Base-by-base conservation (phyloP, 2,888 invertebrate genomes). In the Charanyca ferruginea region DNA sequence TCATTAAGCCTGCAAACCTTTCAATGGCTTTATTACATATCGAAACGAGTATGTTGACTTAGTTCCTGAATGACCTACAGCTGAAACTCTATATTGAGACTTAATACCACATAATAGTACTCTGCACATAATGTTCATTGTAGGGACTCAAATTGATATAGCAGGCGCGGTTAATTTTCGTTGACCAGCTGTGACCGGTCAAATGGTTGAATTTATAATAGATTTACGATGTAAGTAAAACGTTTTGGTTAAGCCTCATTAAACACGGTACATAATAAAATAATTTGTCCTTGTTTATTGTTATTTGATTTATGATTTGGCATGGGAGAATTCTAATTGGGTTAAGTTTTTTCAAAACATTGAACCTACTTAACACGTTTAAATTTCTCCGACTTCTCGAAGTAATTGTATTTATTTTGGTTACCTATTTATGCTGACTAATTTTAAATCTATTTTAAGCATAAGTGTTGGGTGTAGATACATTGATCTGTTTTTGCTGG, bases 201-300 rank as follows among this genome's bases (percentile, higher is more conserved):
- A 44, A 71, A 68, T 73, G 57, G 70, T 54, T 48, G 63, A 54
- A 67, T 66, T 81, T 81, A 77, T 85, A 85, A 83, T 83, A 73
- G 85, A 78, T 80, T 85, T 78, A 81, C 77, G 74, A 73, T 71
- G 64, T 72, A 49, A 66, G 42, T 47, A 52, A 69, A 70, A 48
- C 48, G 63, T 64, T 67, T 60, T 65, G 62, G 71, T 71, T 57
- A 44, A 62, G 81, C 65, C 57, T 71, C 64, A 78, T 78, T 80
- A 73, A 63, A 72, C 66, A 54, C 16, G 41, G 13, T 65, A 49
- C 35, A 49, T 18, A 18, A 6, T n/a, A 7, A 13, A 58, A 53
- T 66, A 58, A 53, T 66, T 54, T 72, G 72, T 64, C 55, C 67
- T 77, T 67, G 18, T 25, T 51, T 49, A 66, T 66, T 63, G 53